Percentiles rank a stretch among this genome's conserved stretches.
Conservation (phyloP, 2,888 invertebrate species). For the Criorhina ranunculi region DNA sequence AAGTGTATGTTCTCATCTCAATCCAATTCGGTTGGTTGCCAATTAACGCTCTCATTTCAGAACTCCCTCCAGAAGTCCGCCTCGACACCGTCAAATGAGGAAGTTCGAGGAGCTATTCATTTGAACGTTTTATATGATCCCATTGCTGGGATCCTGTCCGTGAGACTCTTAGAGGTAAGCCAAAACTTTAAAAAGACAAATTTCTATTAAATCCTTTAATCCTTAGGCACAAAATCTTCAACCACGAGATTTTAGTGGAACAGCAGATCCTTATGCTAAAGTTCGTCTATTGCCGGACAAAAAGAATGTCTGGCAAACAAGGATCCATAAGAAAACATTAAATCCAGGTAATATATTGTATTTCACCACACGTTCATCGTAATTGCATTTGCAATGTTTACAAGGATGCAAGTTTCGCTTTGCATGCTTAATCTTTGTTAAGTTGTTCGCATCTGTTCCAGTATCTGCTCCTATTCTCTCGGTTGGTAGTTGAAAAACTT, state of each 20-base stretch:
- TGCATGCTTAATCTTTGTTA: slow-evolving; percentile 32
- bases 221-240: slow-evolving; percentile 86
- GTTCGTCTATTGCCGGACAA: slow-evolving; percentile 87
- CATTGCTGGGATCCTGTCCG: slow-evolving; percentile 87
- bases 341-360: slow-evolving; percentile 85
- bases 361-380: not conserved
- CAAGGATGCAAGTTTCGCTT: not conserved
- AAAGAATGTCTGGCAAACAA: slow-evolving; percentile 87
- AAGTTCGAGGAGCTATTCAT: slow-evolving; percentile 87
- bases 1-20: slow-evolving; percentile 82
- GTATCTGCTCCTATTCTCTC: slow-evolving; percentile 21
- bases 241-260: slow-evolving; percentile 86
- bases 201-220: not conserved
- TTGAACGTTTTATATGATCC: slow-evolving; percentile 87
- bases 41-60: slow-evolving; percentile 68
- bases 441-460: slow-evolving; percentile 6
- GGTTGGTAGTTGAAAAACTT: slow-evolving; percentile 34
- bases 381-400: slow-evolving; percentile 16
- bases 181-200: not conserved
- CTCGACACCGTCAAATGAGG: slow-evolving; percentile 82
- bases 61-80: slow-evolving; percentile 82
- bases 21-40: not conserved
- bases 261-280: slow-evolving; percentile 89
- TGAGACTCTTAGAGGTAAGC: slow-evolving; percentile 87
- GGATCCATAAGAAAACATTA: slow-evolving; percentile 87